A percentile compares a stretch with the other conserved stretches of the same genome.
Evolutionary conservation across 2,797 vertebrate species (phyloP).

Genomic region (Rallus crepitans): DNA sequence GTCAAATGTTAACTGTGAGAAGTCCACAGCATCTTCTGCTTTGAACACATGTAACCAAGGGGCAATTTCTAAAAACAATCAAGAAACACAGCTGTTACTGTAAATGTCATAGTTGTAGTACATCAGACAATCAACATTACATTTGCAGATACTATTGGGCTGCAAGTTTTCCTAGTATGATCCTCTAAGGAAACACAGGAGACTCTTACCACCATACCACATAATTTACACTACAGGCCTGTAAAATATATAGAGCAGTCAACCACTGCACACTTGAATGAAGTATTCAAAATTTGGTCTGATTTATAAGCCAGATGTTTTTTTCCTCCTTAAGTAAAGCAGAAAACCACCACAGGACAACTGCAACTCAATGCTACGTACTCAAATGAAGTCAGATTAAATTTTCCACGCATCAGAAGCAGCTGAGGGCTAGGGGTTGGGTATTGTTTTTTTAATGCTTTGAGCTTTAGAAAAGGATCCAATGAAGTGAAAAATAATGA

Average conservation of each 20-base stretch:
- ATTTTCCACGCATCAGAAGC: neutral
- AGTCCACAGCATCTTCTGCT: slow-evolving; percentile 93
- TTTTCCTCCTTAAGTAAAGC: neutral
- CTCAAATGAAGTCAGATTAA: neutral
- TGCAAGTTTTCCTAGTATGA: neutral
- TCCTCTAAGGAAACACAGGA: neutral
- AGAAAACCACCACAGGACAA: neutral
- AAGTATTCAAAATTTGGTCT: neutral
- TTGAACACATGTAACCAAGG: slow-evolving; percentile 94
- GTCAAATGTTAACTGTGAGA: slow-evolving; percentile 96
- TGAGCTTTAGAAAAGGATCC: neutral
- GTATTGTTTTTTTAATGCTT: neutral
- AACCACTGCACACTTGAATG: neutral
- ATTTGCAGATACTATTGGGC: neutral
- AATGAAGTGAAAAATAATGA: neutral
- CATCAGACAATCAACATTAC: neutral
- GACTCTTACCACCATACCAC: neutral
- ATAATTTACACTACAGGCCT: neutral
- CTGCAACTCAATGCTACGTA: neutral
- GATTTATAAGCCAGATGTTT: slow-evolving; percentile 7
- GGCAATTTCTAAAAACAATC: slow-evolving; percentile 88
- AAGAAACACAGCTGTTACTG: slow-evolving; percentile 49
- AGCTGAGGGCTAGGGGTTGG: neutral
- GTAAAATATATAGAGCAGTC: neutral
- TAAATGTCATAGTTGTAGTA: neutral